phyloP scores from a whole-genome alignment of 2,888 invertebrate genomes.

The Halictus ligatus region DNA sequence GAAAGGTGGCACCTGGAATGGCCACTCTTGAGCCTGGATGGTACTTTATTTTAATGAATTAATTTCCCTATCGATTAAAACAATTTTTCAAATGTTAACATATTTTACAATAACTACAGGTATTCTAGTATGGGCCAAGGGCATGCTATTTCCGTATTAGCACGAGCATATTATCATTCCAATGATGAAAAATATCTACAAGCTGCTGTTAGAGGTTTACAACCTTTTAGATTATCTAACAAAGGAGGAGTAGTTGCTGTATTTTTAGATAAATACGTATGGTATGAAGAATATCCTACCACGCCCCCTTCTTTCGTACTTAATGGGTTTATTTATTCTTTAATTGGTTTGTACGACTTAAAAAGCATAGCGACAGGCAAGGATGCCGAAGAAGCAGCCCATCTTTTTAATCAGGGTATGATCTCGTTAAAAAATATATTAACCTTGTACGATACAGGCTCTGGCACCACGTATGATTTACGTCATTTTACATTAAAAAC shows the following conservation, averaged over 20 bases:
- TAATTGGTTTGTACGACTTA: constrained; percentile 98
- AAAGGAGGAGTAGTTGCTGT: constrained; percentile 93
- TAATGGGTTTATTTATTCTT: constrained; percentile 99
- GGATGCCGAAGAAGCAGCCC: constrained; percentile 89
- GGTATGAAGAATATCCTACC: constrained; percentile 99
- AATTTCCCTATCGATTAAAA: neutral
- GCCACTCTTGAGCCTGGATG: constrained; percentile 94
- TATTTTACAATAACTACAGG: constrained; percentile 83
- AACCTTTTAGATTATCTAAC: constrained; percentile 90
- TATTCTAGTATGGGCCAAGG: constrained; percentile 99
- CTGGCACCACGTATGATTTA: constrained; percentile 97
- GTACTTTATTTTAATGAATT: constrained; percentile 83
- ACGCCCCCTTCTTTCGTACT: constrained; percentile 97
- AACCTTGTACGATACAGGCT: constrained; percentile 96
- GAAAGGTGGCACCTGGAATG: constrained; percentile 91
- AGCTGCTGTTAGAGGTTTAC: constrained; percentile 92
- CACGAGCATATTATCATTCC: constrained; percentile 95
- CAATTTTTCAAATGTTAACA: neutral
- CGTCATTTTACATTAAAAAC: constrained; percentile 95
- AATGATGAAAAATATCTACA: constrained; percentile 91
- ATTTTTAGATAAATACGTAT: constrained; percentile 94
- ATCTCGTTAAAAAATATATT: constrained; percentile 94
- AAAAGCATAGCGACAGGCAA: constrained; percentile 91
- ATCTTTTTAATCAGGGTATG: constrained; percentile 94
- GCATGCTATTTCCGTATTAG: constrained; percentile 97